Base-by-base conservation (phyloP, 1,140 invertebrate species). In the Drosophila truncata region DNA sequence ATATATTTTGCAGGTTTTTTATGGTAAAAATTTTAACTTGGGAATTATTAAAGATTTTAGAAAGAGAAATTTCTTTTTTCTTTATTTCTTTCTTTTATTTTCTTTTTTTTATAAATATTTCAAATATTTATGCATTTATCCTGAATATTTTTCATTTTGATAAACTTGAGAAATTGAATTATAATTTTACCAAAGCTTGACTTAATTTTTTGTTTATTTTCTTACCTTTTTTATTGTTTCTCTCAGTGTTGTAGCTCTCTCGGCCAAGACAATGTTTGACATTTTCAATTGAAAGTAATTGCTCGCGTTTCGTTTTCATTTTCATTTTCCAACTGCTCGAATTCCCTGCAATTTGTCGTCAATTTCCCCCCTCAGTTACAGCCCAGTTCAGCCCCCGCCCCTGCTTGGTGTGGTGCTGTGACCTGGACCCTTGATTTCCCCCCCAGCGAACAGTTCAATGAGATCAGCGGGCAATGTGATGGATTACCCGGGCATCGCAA, bases 281-380 rank as follows among this genome's bases (percentile, higher is more conserved):
- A 88, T 90, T 88, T 88, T 88, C 84, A 88, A 88, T 88, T 88
- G 83, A 90, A 88, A 90, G 87, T 90, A 88, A 88, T 88, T 88
- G 84, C 85, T 88, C 81, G 84, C 84, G 69, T 88, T 88, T 84
- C 81, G 78, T 81, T 88, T 75, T 80, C 82, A 57, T 75, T 64
- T 65, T 80, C 79, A 57, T 75, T 64, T 76, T 78, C 79, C 73
- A 75, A 79, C 58, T 69, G 61, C 35, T 76, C 63, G 70, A 73
- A 69, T 84, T 83, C 76, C 77, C 77, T 74, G 80, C 80, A 83
- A 87, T 87, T 87, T 87, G 83, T 87, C 83, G 84, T 87, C 83
- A 83, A 80, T 87, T 87, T 33, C 11, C 55, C 29, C 58, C 60
- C 49, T 37, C 33, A 55, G 20, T 14, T 33, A 23, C 31, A 4